Percentiles rank a stretch among this genome's conserved stretches.
Evolutionary conservation across 2,888 invertebrate genomes (phyloP).

Genomic region (Zygothrica quintamaculata): DNA sequence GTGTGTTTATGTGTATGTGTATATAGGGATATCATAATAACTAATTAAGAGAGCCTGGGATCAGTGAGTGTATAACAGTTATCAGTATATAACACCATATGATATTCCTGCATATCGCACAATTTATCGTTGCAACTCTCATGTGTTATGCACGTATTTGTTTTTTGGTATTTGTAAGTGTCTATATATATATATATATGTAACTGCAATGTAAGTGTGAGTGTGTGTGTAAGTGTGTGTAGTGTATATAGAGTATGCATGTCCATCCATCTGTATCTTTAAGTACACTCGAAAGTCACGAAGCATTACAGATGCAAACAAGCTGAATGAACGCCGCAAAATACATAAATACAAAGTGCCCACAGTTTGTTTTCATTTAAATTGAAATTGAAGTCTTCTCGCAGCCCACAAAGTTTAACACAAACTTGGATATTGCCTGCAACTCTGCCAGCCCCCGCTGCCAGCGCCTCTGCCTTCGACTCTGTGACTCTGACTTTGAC

Average conservation of each 20-base stretch:
- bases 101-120: constrained; percentile 22
- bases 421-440: constrained; percentile 19
- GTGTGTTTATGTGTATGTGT: not conserved
- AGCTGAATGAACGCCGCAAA: constrained; percentile 76
- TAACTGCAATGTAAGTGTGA: constrained; percentile 16
- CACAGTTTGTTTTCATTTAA: constrained; percentile 80
- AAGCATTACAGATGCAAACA: constrained; percentile 81
- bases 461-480: constrained; percentile 26
- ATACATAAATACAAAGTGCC: constrained; percentile 81
- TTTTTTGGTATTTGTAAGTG: not conserved
- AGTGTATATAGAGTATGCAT: constrained; percentile 31
- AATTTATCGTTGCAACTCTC: constrained; percentile 19
- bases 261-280: constrained; percentile 77
- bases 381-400: constrained; percentile 77
- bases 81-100: constrained; percentile 42
- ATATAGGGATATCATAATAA: constrained; percentile 36
- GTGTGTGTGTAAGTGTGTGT: constrained; percentile 30
- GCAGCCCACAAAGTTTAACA: constrained; percentile 34
- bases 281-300: constrained; percentile 78
- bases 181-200: constrained; percentile 26
- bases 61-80: constrained; percentile 8
- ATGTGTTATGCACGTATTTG: constrained; percentile 4
- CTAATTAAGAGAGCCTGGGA: constrained; percentile 50
- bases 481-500: constrained; percentile 14
- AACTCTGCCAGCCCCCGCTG: too few relatives aligned